Evolutionary conservation across 2,888 invertebrate genomes (phyloP).

Genomic region (Mesoligia furuncula): DNA sequence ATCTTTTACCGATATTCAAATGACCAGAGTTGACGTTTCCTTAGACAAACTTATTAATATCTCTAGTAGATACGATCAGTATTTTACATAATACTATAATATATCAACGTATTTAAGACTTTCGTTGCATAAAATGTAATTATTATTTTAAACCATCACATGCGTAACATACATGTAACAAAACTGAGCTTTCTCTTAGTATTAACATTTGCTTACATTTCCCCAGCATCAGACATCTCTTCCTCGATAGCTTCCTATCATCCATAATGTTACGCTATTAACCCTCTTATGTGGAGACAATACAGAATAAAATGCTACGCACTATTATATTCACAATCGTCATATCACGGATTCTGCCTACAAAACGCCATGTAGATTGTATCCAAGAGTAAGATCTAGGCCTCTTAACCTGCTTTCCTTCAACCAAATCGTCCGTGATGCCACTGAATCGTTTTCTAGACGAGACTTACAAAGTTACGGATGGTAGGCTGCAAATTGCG

Average conservation of each 20-base stretch:
- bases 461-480: conserved; percentile 74
- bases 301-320: conserved; percentile 33
- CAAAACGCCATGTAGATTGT: conserved; percentile 45
- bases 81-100: conserved; percentile 22
- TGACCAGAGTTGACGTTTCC: not conserved
- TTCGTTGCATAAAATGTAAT: conserved; percentile 36
- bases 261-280: conserved; percentile 17
- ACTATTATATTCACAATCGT: conserved; percentile 28
- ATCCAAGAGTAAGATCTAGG: conserved; percentile 61
- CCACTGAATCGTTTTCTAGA: conserved; percentile 71
- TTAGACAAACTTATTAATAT: not conserved
- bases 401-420: conserved; percentile 76
- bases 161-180: conserved; percentile 21
- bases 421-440: conserved; percentile 73
- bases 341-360: conserved; percentile 25
- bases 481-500: conserved; percentile 75
- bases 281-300: conserved; percentile 21
- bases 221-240: conserved; percentile 14
- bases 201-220: conserved; percentile 32
- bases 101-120: conserved; percentile 20
- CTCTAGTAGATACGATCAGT: not conserved
- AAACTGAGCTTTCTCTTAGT: conserved; percentile 46
- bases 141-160: conserved; percentile 27
- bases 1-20: not conserved
- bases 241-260: conserved; percentile 28